A percentile compares a stretch with the other conserved stretches of the same genome.
These are phyloP conservation scores for Lophotis ruficrista DNA, from an alignment of 2,113 vertebrate species.

Conservation along the genomic window DNA sequence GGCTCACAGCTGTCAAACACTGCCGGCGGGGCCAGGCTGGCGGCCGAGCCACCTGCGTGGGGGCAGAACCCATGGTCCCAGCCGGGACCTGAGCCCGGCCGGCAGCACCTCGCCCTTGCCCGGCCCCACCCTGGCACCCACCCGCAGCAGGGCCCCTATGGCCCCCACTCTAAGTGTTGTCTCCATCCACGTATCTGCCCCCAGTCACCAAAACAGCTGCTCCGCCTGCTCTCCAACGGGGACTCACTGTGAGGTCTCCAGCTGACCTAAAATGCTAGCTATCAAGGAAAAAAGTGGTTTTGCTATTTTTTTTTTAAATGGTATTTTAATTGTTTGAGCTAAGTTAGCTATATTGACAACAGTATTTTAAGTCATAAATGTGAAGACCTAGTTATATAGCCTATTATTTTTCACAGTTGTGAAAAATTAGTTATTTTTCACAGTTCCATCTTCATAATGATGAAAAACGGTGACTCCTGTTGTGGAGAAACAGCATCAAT, in stretches of 20 bases:
- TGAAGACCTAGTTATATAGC: not conserved
- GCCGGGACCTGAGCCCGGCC: fast-evolving
- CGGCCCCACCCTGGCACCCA: not conserved
- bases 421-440: not conserved
- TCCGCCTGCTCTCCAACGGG: not conserved
- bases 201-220: fast-evolving
- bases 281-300: not conserved
- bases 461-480: not conserved
- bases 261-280: too few species aligned
- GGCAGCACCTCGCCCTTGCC: fast-evolving
- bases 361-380: not conserved
- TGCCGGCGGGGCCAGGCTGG: not conserved
- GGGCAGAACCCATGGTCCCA: too few species aligned
- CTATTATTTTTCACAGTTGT: not conserved
- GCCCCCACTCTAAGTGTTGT: fast-evolving
- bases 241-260: fast-evolving
- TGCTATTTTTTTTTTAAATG: not conserved
- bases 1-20: too few species aligned
- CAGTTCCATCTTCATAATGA: not conserved
- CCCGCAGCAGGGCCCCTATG: fast-evolving
- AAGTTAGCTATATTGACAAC: not conserved
- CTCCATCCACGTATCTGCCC: fast-evolving
- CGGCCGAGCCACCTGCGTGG: fast-evolving
- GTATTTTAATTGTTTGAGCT: not conserved
- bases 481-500: not conserved